A percentile compares a stretch with the other conserved stretches of the same genome.
These are phyloP conservation scores for Rostratula benghalensis DNA, from an alignment of 2,113 vertebrate species.

Conservation along the genomic window DNA sequence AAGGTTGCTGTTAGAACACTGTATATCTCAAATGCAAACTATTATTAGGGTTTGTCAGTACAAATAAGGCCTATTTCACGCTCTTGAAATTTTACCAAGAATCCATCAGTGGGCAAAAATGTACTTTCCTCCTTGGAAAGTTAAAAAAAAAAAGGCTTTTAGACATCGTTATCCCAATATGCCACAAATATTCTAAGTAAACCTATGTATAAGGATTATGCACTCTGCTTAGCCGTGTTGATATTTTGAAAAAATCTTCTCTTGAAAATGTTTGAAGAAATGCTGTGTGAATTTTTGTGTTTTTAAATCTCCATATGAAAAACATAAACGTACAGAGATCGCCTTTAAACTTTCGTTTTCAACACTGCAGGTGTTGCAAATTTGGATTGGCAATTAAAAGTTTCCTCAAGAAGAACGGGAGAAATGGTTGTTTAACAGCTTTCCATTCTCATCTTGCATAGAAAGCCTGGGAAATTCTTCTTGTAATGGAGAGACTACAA, in stretches of 20 bases:
- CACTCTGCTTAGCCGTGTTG: neutral
- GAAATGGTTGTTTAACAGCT: constrained; percentile 20
- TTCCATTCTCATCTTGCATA: constrained; percentile 40
- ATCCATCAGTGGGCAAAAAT: neutral
- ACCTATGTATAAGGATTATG: neutral
- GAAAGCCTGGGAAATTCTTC: constrained; percentile 41
- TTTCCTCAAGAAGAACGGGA: neutral
- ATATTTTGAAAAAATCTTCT: neutral
- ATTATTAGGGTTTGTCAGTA: neutral
- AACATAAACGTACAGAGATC: neutral
- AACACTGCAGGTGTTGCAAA: neutral
- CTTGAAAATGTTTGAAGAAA: neutral
- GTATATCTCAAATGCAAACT: neutral
- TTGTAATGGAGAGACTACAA: constrained; percentile 33
- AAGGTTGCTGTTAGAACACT: neutral
- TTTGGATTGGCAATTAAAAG: constrained; percentile 21
- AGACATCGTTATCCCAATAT: neutral
- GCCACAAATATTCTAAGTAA: neutral
- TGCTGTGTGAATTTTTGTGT: neutral
- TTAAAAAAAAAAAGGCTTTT: neutral
- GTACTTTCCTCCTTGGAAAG: neutral
- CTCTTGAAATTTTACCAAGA: neutral
- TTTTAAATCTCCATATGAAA: constrained; percentile 7
- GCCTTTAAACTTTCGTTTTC: neutral
- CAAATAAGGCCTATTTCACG: neutral